Evolutionary conservation across 1,140 invertebrate genomes (phyloP).

Genomic region (Lepidurus arcticus): DNA sequence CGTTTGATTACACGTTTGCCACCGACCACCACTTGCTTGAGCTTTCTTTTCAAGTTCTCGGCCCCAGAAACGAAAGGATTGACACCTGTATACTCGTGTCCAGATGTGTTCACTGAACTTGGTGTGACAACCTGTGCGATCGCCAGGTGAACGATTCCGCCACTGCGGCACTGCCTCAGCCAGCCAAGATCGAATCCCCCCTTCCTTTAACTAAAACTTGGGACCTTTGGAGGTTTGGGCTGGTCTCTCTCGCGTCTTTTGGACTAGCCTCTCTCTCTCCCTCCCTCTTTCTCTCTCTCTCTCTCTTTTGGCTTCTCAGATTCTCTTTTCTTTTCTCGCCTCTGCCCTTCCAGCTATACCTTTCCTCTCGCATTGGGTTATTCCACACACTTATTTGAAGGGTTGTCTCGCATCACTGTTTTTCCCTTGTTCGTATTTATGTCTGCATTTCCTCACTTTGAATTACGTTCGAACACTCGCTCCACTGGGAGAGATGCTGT

Average conservation of each 20-base stretch:
- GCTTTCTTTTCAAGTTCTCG: background rate
- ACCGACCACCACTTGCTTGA: background rate
- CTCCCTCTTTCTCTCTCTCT: background rate
- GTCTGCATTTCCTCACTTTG: background rate
- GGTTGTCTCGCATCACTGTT: background rate
- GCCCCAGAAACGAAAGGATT: background rate
- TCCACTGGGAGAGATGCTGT: background rate
- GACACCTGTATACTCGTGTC: background rate
- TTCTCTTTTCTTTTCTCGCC: background rate
- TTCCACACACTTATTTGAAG: background rate
- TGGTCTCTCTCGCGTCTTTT: background rate
- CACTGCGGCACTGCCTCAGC: background rate
- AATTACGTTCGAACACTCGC: background rate
- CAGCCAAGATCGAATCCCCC: background rate
- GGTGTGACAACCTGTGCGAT: background rate
- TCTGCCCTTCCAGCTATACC: background rate
- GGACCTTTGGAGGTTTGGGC: constrained; percentile 4
- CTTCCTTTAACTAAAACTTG: background rate
- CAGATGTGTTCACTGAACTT: background rate
- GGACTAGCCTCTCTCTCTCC: background rate
- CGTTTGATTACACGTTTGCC: no score
- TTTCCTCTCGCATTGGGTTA: background rate
- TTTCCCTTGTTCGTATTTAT: background rate
- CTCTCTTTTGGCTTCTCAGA: constrained; percentile 1
- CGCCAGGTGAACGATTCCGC: background rate